Evolutionary conservation across 30 jellyfish, hydroid and myxozoan genomes (phyloP), one percentile per base, ranked within the genome.

Genomic region (Aurelia sp.): DNA sequence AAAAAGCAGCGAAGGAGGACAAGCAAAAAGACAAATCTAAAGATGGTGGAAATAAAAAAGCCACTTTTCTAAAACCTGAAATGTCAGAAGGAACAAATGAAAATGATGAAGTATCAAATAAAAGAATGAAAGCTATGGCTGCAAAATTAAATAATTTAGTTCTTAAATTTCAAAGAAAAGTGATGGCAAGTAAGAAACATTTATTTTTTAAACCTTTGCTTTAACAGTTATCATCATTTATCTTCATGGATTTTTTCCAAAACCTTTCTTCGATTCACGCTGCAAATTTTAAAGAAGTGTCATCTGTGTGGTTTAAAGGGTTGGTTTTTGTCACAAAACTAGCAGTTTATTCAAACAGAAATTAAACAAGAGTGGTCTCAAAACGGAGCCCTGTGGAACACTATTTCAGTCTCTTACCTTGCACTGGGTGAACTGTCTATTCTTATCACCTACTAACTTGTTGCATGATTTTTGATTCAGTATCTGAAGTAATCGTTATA

Each of bases 81-180:
- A 87, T 30, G 77, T 73, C 67, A 22, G 98, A 66, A 19, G 72
- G 81, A 44, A 91, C 47, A 44, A 82, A 93, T 73, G 87, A 89
- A 15, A 71, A 67, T 17, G 65, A 67, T 18, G 98, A 93, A 33
- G 98, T 88, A 50, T 91, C 99, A 16, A 96, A 95, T 22, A 90
- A 86, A 53, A 87, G 95, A 63, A 89, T 95, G 98, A 97, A 87
- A 15, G 98, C 86, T 17, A 95, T 95, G 99, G 99, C 99, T 2
- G 95, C 95, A 38, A 90, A 89, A 78, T 76, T 95, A 63, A 95
- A 84, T 67, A 89, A 77, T 65, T 68, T 95, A 52, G 99, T 95
- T 22, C 67, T 90, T 67, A 90, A 86, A 76, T 95, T 95, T 74
- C 99, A 95, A 51, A 79, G 86, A 58, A 95, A 90, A 78, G 90